A percentile compares a stretch with the other conserved stretches of the same genome.
Evolutionary conservation across 2,888 invertebrate genomes (phyloP).

Genomic region (Carterocephalus palaemon): DNA sequence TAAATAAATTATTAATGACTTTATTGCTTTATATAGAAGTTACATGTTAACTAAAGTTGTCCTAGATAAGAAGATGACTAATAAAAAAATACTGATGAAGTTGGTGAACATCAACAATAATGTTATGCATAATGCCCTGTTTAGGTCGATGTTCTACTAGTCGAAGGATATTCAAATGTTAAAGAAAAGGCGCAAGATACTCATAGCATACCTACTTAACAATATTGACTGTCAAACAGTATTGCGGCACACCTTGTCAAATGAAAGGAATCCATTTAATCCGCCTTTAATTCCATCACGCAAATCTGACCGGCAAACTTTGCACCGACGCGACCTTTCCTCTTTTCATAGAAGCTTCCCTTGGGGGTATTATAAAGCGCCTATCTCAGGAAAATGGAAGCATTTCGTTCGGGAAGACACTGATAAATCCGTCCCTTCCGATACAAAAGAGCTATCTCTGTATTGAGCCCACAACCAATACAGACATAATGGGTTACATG

Average conservation of each 20-base stretch:
- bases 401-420: conserved; percentile 4
- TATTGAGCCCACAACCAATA: neutral
- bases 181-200: too few relatives aligned
- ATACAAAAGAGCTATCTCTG: conserved; percentile 5
- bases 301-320: neutral
- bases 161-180: too few relatives aligned
- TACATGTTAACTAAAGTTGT: too few relatives aligned
- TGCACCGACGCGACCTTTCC: conserved; percentile 2
- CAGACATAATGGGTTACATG: conserved; percentile 2
- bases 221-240: too few relatives aligned
- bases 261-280: neutral
- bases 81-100: too few relatives aligned
- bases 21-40: too few relatives aligned
- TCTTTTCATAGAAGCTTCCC: conserved; percentile 1
- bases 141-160: too few relatives aligned
- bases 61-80: too few relatives aligned
- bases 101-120: too few relatives aligned
- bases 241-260: neutral
- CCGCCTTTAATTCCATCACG: conserved; percentile 6
- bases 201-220: too few relatives aligned
- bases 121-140: too few relatives aligned
- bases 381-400: conserved; percentile 5
- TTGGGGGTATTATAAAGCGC: neutral
- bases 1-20: too few relatives aligned
- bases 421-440: conserved; percentile 16